Base-by-base conservation (phyloP, 1,140 invertebrate species). In the Danaus plexippus region DNA sequence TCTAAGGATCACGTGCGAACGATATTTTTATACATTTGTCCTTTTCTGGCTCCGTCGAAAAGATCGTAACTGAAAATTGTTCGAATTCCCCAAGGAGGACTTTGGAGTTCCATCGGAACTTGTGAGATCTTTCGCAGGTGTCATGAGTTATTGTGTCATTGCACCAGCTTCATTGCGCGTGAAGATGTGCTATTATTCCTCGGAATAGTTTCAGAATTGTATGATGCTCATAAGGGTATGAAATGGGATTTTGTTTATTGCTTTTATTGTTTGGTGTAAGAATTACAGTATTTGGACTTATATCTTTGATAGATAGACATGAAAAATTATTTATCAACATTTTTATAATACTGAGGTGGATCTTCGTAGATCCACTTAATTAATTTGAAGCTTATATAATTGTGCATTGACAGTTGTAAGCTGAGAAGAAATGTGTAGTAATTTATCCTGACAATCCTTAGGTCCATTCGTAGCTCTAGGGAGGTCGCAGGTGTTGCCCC, bases 381-480 rank as follows among this genome's bases (percentile, higher is more conserved):
- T 32, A 32, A 32, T 32, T 32, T 32, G 0, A 32, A 32, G 22
- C 22, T 32, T 6, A 32, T 32, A 32, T 32, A 32, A 32, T 32
- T 32, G 22, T 32, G 22, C 61, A 61, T 49, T 63, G 67, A 73
- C 67, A 72, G 59, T 49, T 57, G 50, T 47, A 61, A 59, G 65
- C 43, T 62, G 52, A 59, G 63, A 70, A 73, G 71, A 80, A 71
- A 75, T 77, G 77, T 77, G 77, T 52, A 77, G 66, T 75, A 65
- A 78, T 78, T 77, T 76, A 77, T 80, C 67, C 63, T 68, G 10
- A 68, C 73, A 71, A 78, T 74, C 67, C 69, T 63, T 61, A 63
- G 69, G 76, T 72, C 69, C 67, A 67, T 73, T 67, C 65, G 63
- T 71, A 48, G 59, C 65, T 53, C 48, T 50, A 51, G 69, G 56